Evolutionary conservation across 2,797 vertebrate species (phyloP).

Genomic region (Poecilia wingei): DNA sequence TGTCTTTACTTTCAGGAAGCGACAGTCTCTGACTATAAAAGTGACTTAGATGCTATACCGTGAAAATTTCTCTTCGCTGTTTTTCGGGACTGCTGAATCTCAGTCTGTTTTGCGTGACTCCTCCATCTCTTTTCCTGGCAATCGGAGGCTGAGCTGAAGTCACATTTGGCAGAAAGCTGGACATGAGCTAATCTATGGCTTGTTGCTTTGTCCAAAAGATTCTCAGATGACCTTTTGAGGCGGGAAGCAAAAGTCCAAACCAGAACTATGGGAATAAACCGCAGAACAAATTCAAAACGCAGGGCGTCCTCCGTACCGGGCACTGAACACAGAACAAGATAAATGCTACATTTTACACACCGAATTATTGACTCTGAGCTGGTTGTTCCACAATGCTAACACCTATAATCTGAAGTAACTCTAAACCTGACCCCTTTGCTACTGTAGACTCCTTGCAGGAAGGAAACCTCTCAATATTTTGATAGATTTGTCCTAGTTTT

Average conservation of each 20-base stretch:
- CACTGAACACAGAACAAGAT: not conserved
- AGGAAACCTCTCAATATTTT: not conserved
- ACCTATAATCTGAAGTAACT: conserved; percentile 2
- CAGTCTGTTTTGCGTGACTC: not conserved
- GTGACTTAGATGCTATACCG: not conserved
- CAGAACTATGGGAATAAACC: too few species aligned
- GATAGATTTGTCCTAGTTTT: conserved; percentile 1
- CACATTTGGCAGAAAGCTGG: conserved; percentile 6
- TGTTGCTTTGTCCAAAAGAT: not conserved
- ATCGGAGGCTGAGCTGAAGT: not conserved
- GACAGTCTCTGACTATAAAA: not conserved
- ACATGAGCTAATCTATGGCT: not conserved
- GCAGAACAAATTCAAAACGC: not conserved
- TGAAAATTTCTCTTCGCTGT: not conserved
- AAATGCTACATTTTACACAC: not conserved
- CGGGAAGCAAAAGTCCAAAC: not conserved
- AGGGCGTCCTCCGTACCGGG: not conserved
- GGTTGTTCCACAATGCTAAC: not conserved
- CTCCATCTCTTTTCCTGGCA: not conserved
- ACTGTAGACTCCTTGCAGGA: not conserved
- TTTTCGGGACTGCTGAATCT: not conserved
- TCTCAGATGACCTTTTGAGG: not conserved
- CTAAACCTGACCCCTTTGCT: conserved; percentile 12
- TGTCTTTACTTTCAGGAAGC: not conserved
- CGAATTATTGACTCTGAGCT: not conserved